phyloP scores from a whole-genome alignment of 1,140 invertebrate genomes.

The Leptinotarsa defecta region DNA sequence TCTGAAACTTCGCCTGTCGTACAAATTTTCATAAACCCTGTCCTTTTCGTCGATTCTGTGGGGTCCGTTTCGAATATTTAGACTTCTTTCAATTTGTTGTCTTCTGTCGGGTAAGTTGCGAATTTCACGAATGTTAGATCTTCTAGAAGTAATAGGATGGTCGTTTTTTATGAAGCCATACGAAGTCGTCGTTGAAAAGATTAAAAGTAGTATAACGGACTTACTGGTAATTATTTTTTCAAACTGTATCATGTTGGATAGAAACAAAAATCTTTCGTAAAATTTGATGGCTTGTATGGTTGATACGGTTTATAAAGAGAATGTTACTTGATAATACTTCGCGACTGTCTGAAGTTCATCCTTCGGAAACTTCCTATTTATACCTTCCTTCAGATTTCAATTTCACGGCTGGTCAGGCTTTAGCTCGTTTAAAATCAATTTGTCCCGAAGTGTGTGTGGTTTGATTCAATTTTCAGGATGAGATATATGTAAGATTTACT shows the following conservation, averaged over 20 bases:
- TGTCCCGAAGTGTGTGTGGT: slow-evolving; percentile 27
- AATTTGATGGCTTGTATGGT: slow-evolving; percentile 23
- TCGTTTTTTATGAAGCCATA: slow-evolving; percentile 17
- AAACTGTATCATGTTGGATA: slow-evolving; percentile 22
- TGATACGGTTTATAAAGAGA: slow-evolving; percentile 15
- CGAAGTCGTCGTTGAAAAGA: slow-evolving; percentile 20
- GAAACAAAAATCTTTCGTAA: slow-evolving; percentile 13
- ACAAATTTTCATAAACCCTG: slow-evolving; percentile 17
- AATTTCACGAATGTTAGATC: not conserved
- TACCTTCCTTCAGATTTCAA: slow-evolving; percentile 11
- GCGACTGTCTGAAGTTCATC: not conserved
- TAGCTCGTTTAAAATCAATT: slow-evolving; percentile 26
- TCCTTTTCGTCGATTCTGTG: slow-evolving; percentile 17
- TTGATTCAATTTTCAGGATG: slow-evolving; percentile 16
- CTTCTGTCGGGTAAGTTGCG: not conserved
- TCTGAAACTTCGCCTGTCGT: slow-evolving; percentile 26
- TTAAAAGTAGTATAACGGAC: slow-evolving; percentile 21
- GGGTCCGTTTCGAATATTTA: not conserved
- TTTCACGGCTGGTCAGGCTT: slow-evolving; percentile 22
- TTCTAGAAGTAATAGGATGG: too few species aligned
- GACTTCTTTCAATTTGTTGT: not conserved
- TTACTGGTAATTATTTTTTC: slow-evolving; percentile 19
- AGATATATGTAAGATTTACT: slow-evolving; percentile 13
- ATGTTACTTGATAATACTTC: slow-evolving; percentile 10
- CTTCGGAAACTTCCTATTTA: slow-evolving; percentile 13